phyloP scores from a whole-genome alignment of 2,797 vertebrate species.

The Dromococcyx pavoninus region DNA sequence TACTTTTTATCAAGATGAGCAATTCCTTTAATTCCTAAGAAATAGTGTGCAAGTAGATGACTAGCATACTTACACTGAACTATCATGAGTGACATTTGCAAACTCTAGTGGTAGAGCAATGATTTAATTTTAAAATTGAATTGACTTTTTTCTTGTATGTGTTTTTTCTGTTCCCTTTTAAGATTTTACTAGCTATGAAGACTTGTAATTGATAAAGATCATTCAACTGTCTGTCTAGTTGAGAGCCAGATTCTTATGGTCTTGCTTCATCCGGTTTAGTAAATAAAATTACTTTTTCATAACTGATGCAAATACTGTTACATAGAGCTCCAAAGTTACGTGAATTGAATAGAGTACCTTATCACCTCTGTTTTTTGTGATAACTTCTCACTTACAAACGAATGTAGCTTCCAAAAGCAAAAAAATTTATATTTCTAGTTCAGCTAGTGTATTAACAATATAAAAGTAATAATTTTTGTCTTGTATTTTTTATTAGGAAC shows the following conservation, averaged over 20 bases:
- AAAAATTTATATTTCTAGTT: not conserved
- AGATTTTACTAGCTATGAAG: not conserved
- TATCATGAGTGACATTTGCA: not conserved
- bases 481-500: constrained; percentile 77
- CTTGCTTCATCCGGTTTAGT: not conserved
- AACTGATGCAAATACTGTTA: not conserved
- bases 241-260: not conserved
- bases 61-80: not conserved
- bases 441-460: not conserved
- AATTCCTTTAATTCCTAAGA: not conserved
- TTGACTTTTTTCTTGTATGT: not conserved
- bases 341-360: not conserved
- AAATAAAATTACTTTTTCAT: not conserved
- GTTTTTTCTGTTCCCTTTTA: not conserved
- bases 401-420: not conserved
- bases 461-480: not conserved
- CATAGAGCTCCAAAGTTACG: not conserved
- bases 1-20: not conserved
- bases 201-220: not conserved
- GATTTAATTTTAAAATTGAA: not conserved
- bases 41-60: not conserved
- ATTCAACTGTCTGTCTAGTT: not conserved
- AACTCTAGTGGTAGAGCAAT: not conserved
- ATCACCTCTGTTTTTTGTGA: not conserved
- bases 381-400: not conserved